Evolutionary conservation across 1,140 invertebrate species (phyloP).

Genomic region (Anastrepha ludens): DNA sequence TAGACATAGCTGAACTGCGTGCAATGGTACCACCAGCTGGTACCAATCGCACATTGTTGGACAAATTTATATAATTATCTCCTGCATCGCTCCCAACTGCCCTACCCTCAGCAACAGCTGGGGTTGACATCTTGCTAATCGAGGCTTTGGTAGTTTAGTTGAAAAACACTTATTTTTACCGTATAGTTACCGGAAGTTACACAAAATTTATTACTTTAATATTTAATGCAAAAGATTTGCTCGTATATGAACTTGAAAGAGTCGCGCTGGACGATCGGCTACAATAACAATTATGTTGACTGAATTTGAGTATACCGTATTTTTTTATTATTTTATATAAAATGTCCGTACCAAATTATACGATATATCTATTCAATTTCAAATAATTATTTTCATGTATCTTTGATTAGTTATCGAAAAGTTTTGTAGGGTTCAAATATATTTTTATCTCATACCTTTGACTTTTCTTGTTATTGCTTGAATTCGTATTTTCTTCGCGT

Average conservation of each 20-base stretch:
- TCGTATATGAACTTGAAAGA: conserved; percentile 19
- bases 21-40: conserved; percentile 15
- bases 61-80: conserved; percentile 21
- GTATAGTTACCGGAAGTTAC: background rate
- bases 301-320: background rate
- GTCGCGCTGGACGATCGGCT: conserved; percentile 25
- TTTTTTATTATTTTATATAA: background rate
- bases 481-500: conserved; percentile 35
- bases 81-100: background rate
- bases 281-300: background rate
- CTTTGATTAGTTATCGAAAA: background rate
- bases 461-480: conserved; percentile 36
- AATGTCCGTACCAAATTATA: background rate
- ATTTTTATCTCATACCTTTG: background rate
- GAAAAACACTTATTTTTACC: background rate
- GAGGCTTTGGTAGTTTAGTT: background rate
- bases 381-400: background rate
- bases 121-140: conserved; percentile 28
- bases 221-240: background rate
- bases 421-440: background rate
- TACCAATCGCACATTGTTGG: background rate
- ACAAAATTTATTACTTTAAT: background rate
- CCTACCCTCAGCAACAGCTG: conserved; percentile 34
- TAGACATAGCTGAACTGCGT: conserved; percentile 9
- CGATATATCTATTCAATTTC: background rate